A percentile compares a stretch with the other conserved stretches of the same genome.
Conservation (phyloP, 2,888 invertebrate species). For the Drosophila subquinaria region DNA sequence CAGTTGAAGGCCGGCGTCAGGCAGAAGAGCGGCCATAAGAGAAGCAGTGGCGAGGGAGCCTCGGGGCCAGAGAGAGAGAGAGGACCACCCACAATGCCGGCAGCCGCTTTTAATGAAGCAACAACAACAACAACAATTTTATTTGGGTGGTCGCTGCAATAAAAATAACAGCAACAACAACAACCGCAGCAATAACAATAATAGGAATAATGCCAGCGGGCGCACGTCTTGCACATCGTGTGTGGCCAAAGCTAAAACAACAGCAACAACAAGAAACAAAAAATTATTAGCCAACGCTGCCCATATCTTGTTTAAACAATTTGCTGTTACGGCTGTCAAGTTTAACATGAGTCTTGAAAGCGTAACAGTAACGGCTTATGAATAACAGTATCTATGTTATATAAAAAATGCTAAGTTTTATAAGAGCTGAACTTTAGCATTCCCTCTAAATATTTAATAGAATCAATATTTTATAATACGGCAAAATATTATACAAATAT, state of each 20-base stretch:
- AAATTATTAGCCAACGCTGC: conserved; percentile 35
- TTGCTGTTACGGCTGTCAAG: conserved; percentile 4
- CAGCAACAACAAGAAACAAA: conserved; percentile 21
- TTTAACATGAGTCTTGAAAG: background rate
- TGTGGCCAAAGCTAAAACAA: conserved; percentile 59
- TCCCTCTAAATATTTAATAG: background rate
- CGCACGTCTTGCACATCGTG: conserved; percentile 46
- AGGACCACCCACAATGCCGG: conserved; percentile 76
- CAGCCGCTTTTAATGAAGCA: conserved; percentile 74
- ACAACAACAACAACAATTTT: conserved; percentile 68
- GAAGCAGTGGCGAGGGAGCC: conserved; percentile 15
- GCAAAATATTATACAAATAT: background rate
- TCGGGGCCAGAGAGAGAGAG: conserved; percentile 13
- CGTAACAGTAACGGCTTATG: conserved; percentile 16
- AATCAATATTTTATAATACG: too few relatives aligned
- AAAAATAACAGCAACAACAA: conserved; percentile 50
- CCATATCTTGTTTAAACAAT: conserved; percentile 46
- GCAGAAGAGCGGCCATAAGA: conserved; percentile 20
- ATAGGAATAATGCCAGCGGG: conserved; percentile 59
- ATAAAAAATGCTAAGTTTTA: background rate
- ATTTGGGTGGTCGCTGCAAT: conserved; percentile 70
- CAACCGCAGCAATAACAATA: conserved; percentile 51
- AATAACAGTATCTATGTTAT: conserved; percentile 13
- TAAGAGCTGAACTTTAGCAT: background rate
- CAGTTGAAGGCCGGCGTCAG: conserved; percentile 71